Base-by-base conservation (phyloP, 2,888 invertebrate species). In the Nephrotoma appendiculata region DNA sequence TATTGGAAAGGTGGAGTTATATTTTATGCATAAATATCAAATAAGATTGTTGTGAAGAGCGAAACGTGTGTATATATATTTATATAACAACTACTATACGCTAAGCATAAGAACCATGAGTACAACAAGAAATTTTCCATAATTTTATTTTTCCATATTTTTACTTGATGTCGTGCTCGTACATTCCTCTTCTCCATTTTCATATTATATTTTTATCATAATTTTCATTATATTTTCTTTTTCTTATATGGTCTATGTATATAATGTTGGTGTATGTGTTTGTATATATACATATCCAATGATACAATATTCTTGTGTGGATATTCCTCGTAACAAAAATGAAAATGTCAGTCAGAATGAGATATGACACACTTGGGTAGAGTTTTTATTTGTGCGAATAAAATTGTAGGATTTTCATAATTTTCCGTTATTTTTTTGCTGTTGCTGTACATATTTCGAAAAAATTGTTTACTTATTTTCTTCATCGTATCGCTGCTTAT, bases 341-440 rank as follows among this genome's bases (percentile, higher is more conserved):
- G 85, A 85, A 85, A 85, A 85, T 85, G 85, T 85, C 85, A 85
- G 43, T 85, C 85, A 85, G 43, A 85, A 85, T 85, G 85, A 85
- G 85, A 85, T 85, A 85, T 44, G 85, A 85, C 85, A 85, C 85
- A 85, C 85, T 85, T 85, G 85, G 85, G 85, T 85, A 85, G 44
- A 44, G 85, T 85, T 85, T 85, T 84, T 84, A 84, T 84, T 84
- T 84, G 84, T 84, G 84, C 84, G 43, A 84, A 84, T 84, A 31
- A 71, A 71, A 71, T 84, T 6, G 19, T 42, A 42, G 84, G 71
- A 71, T 71, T 71, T 71, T 71, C 71, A 71, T 71, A 71, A 71
- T 71, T 71, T 71, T 71, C 15, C 15, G 15, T 31, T 31, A 31
- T 31, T 31, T 31, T 31, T 52, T 52, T 52, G 5, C 1, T 52